Evolutionary conservation across 2,113 vertebrate species (phyloP).

Genomic region (Pungitius pungitius): DNA sequence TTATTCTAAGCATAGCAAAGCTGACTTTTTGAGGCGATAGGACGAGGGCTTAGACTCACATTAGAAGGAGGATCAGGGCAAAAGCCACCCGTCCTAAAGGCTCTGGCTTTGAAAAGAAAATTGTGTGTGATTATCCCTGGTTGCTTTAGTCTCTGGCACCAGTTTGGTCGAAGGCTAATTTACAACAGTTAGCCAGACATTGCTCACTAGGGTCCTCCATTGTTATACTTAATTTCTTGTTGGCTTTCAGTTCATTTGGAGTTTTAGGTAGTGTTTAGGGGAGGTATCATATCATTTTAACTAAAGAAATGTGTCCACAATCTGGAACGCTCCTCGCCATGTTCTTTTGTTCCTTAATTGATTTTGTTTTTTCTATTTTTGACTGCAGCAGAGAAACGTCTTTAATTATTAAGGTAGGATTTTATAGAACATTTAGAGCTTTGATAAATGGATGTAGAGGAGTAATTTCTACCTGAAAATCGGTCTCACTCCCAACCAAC

Average conservation of each 20-base stretch:
- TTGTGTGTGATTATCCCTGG: neutral
- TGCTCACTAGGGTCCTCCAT: neutral
- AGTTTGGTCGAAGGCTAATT: neutral
- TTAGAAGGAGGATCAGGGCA: slow-evolving; percentile 4
- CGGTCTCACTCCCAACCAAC: no score
- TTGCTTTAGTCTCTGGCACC: neutral
- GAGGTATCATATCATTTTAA: neutral
- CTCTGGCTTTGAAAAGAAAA: neutral
- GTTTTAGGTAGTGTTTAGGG: neutral
- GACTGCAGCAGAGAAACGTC: neutral
- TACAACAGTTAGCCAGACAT: neutral
- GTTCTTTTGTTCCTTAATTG: neutral
- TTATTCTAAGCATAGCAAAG: neutral
- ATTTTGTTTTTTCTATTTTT: neutral
- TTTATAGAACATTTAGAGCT: no score
- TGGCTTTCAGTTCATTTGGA: neutral
- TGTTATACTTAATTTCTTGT: neutral
- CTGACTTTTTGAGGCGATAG: neutral
- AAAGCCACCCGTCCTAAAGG: neutral
- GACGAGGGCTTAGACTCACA: neutral
- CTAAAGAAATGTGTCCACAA: neutral
- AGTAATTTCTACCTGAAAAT: neutral
- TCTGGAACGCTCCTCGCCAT: neutral
- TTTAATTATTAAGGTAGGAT: neutral
- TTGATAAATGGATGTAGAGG: neutral